Base-by-base conservation (phyloP, 1,140 invertebrate genomes). In the Rhynchophorus ferrugineus region DNA sequence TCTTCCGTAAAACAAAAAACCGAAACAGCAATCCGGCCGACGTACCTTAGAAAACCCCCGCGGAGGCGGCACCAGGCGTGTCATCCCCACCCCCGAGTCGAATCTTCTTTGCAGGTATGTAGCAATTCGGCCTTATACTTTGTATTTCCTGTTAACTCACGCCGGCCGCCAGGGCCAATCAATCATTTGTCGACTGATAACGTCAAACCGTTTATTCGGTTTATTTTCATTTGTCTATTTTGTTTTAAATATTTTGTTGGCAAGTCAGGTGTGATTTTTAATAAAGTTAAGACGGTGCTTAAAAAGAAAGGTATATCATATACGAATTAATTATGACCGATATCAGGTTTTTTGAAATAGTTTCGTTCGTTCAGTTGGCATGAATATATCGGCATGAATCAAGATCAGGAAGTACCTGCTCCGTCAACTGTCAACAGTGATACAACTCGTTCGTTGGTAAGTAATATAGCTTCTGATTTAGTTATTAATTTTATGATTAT, bases 321-420 rank as follows among this genome's bases (percentile, higher is more conserved):
- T n/a, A n/a, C n/a, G n/a, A n/a, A n/a, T n/a, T n/a, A n/a, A n/a
- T n/a, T n/a, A n/a, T n/a, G n/a, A n/a, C n/a, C n/a, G n/a, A n/a
- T n/a, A n/a, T n/a, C n/a, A n/a, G n/a, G n/a, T n/a, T n/a, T n/a
- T n/a, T n/a, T n/a, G n/a, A n/a, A n/a, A n/a, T n/a, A n/a, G n/a
- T n/a, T n/a, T n/a, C n/a, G n/a, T n/a, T n/a, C n/a, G n/a, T n/a
- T n/a, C n/a, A n/a, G n/a, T n/a, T n/a, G n/a, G n/a, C n/a, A n/a
- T n/a, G 33, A 18, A 3, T 11, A 7, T 48, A 2, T 3, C 35
- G 58, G 48, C 22, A 68, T 67, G 65, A 66, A 65, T 56, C 61
- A 64, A 49, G 65, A 69, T 54, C 67, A 69, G 57, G 64, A 69
- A 60, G 65, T 66, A 58, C 65, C 67, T 22, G 45, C 61, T 22